phyloP scores from a whole-genome alignment of 1,140 invertebrate genomes.

The Copidosoma floridanum region DNA sequence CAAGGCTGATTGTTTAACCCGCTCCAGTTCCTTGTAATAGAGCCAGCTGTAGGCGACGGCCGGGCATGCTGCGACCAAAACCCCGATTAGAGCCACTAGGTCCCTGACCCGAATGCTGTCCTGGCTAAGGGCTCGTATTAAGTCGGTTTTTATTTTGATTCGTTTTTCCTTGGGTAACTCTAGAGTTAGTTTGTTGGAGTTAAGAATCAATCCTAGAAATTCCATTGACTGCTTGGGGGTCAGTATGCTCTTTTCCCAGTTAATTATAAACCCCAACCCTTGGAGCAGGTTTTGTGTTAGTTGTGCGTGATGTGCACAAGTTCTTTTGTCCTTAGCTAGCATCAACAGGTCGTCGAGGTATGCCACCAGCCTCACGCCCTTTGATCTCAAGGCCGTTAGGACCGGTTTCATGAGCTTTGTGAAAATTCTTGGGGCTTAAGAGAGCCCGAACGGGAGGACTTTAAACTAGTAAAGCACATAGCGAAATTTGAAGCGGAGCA shows the following conservation, averaged over 20 bases:
- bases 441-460: slow-evolving; percentile 9
- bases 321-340: neutral
- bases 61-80: neutral
- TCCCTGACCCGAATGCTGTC: neutral
- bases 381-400: neutral
- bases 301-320: neutral
- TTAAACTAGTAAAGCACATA: slow-evolving; percentile 9
- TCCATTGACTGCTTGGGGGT: neutral
- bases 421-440: slow-evolving; percentile 1
- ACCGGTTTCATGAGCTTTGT: slow-evolving; percentile 14
- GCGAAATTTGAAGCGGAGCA: neutral
- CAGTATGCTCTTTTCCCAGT: neutral
- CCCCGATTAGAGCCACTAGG: neutral
- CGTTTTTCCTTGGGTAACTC: slow-evolving; percentile 6
- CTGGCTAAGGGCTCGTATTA: neutral
- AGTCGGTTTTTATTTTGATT: neutral
- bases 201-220: slow-evolving; percentile 12
- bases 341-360: slow-evolving; percentile 14
- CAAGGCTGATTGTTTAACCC: neutral
- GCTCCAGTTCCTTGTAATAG: neutral
- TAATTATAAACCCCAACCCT: neutral
- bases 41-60: slow-evolving; percentile 1
- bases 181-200: slow-evolving; percentile 10
- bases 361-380: neutral
- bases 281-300: neutral